These are phyloP conservation scores for Saccopteryx bilineata DNA, from an alignment of 2,113 vertebrate species.

Conservation along the genomic window DNA sequence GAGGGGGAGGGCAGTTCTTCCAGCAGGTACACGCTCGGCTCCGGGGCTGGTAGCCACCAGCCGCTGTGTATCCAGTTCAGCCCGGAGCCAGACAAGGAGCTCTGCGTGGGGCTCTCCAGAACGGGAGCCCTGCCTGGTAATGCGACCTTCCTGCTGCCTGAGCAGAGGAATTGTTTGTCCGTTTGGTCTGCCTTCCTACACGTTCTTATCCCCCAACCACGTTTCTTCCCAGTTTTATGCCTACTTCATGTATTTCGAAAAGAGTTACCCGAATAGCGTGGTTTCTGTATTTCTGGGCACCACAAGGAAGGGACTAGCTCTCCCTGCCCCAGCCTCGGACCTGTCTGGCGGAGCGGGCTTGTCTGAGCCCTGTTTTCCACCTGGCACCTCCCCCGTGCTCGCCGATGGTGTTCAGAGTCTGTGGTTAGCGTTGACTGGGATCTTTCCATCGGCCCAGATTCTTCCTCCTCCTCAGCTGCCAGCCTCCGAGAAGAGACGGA, in stretches of 20 bases:
- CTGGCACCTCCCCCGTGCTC: neutral
- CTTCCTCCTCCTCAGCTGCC: conserved; percentile 77
- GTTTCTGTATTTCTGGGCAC: neutral
- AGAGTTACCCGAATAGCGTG: neutral
- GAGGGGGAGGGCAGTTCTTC: conserved; percentile 44
- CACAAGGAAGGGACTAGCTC: neutral
- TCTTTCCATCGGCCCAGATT: conserved; percentile 52
- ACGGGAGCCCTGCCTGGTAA: conserved; percentile 62
- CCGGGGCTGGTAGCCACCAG: conserved; percentile 16
- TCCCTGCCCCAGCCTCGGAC: neutral
- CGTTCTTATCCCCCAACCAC: neutral
- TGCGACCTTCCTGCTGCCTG: neutral
- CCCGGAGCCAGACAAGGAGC: conserved; percentile 18
- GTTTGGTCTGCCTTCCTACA: neutral
- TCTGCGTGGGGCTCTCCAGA: conserved; percentile 60
- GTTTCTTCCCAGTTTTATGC: neutral
- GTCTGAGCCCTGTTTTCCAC: neutral
- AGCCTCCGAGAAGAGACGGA: conserved; percentile 83
- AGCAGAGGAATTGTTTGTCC: neutral
- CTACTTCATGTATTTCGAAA: neutral
- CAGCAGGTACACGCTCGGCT: conserved; percentile 47
- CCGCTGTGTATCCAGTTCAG: conserved; percentile 34
- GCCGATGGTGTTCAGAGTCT: neutral
- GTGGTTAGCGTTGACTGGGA: neutral
- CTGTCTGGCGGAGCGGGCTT: neutral